phyloP scores from a whole-genome alignment of 2,888 invertebrate species.

The Athetis lepigone region DNA sequence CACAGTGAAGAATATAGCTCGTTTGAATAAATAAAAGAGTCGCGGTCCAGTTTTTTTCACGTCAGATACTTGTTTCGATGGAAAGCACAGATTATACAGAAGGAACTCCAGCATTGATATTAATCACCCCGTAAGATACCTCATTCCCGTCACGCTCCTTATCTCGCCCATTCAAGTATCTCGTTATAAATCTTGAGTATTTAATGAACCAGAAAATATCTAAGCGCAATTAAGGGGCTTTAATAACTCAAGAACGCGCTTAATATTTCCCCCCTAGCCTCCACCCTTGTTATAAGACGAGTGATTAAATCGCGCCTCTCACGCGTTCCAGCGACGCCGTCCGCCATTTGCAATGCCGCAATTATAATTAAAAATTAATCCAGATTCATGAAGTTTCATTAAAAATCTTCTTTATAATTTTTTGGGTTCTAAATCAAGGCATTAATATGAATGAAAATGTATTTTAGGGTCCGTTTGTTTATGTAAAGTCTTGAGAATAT shows the following conservation, averaged over 20 bases:
- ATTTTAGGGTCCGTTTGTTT: conserved; percentile 38
- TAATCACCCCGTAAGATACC: conserved; percentile 61
- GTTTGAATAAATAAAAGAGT: conserved; percentile 24
- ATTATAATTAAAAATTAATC: conserved; percentile 89
- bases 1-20: conserved; percentile 14
- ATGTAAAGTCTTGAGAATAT: conserved; percentile 41
- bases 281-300: conserved; percentile 81
- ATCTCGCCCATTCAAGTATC: conserved; percentile 69
- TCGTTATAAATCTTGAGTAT: conserved; percentile 78
- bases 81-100: conserved; percentile 41
- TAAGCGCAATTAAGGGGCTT: conserved; percentile 82
- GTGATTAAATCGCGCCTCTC: conserved; percentile 87
- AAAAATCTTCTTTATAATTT: conserved; percentile 72
- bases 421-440: conserved; percentile 66
- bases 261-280: conserved; percentile 77
- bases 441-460: conserved; percentile 64
- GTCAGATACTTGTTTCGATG: conserved; percentile 16
- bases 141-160: conserved; percentile 69
- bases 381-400: conserved; percentile 75
- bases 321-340: conserved; percentile 81
- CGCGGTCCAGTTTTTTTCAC: conserved; percentile 18
- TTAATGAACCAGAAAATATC: conserved; percentile 85
- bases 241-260: conserved; percentile 86
- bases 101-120: conserved; percentile 48
- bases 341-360: conserved; percentile 80